Percentiles rank a stretch among this genome's conserved stretches.
These are phyloP conservation scores for Cassiopea xamachana DNA, from an alignment of 30 jellyfish, hydroid and myxozoan species.

Conservation along the genomic window DNA sequence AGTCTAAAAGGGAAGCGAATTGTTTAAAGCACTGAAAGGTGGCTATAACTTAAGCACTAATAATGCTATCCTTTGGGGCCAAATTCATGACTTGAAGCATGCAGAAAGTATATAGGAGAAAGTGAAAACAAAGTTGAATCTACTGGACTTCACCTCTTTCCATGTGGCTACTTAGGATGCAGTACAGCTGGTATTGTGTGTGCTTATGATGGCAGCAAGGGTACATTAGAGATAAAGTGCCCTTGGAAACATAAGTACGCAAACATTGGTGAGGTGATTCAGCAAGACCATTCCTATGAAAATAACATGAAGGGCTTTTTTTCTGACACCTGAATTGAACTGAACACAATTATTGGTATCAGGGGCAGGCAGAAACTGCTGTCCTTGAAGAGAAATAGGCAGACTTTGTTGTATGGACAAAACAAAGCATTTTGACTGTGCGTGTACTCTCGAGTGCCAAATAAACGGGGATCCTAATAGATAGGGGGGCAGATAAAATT, in stretches of 20 bases:
- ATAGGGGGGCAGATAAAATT: too few relatives aligned
- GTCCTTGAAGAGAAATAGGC: slow-evolving; percentile 21
- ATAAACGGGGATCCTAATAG: too few relatives aligned
- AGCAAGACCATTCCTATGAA: background rate
- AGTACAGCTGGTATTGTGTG: slow-evolving; percentile 35
- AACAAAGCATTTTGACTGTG: background rate
- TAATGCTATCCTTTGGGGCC: slow-evolving; percentile 48
- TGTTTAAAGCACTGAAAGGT: background rate
- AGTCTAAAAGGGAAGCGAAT: background rate
- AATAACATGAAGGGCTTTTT: background rate
- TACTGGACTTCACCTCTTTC: slow-evolving; percentile 38
- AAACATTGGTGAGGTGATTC: slow-evolving; percentile 14
- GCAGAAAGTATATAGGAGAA: background rate
- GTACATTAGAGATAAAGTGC: slow-evolving; percentile 4
- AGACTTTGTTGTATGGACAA: slow-evolving; percentile 31
- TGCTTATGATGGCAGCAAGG: background rate
- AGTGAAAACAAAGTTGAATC: slow-evolving; percentile 37
- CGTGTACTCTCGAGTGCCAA: background rate
- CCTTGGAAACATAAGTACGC: slow-evolving; percentile 28
- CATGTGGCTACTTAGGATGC: slow-evolving; percentile 50
- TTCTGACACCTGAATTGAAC: background rate
- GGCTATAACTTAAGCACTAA: background rate
- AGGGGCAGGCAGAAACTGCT: slow-evolving; percentile 25
- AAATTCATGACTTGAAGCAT: slow-evolving; percentile 42
- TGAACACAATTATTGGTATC: slow-evolving; percentile 34